These are phyloP conservation scores for Elachura formosa DNA, from an alignment of 2,113 vertebrate genomes.

Conservation along the genomic window DNA sequence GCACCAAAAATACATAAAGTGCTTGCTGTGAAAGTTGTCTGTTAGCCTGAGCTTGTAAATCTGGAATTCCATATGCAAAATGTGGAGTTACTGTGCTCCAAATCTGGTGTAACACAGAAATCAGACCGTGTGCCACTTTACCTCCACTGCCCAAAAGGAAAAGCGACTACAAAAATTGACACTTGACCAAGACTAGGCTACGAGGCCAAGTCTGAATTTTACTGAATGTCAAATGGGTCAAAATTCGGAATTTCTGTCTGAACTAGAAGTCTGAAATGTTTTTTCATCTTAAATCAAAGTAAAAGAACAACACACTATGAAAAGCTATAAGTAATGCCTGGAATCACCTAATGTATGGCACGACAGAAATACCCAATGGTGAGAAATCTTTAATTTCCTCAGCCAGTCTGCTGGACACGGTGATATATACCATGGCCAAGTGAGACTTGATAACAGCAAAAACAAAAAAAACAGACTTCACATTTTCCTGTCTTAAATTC, in stretches of 20 bases:
- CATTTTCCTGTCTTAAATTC: slow-evolving; percentile 7
- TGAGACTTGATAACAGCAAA: not conserved
- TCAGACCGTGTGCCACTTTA: not conserved
- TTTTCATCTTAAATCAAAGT: not conserved
- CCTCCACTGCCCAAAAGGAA: not conserved
- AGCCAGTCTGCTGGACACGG: not conserved
- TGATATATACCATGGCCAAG: not conserved
- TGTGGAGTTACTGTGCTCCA: not conserved
- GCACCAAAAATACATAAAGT: not conserved
- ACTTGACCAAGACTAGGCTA: not conserved
- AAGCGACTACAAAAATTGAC: not conserved
- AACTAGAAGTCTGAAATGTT: not conserved
- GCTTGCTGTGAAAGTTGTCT: slow-evolving; percentile 15
- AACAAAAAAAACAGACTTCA: rapidly evolving
- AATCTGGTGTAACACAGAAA: not conserved
- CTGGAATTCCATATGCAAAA: not conserved
- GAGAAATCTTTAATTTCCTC: not conserved
- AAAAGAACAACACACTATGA: not conserved
- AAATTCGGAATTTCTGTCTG: not conserved
- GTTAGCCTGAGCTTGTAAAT: slow-evolving; percentile 27
- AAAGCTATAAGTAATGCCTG: not conserved
- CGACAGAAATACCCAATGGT: not conserved
- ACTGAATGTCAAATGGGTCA: not conserved
- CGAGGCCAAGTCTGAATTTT: not conserved
- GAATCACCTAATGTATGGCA: not conserved